Base-by-base conservation (phyloP, 2,797 vertebrate genomes). In the Scyliorhinus canicula region DNA sequence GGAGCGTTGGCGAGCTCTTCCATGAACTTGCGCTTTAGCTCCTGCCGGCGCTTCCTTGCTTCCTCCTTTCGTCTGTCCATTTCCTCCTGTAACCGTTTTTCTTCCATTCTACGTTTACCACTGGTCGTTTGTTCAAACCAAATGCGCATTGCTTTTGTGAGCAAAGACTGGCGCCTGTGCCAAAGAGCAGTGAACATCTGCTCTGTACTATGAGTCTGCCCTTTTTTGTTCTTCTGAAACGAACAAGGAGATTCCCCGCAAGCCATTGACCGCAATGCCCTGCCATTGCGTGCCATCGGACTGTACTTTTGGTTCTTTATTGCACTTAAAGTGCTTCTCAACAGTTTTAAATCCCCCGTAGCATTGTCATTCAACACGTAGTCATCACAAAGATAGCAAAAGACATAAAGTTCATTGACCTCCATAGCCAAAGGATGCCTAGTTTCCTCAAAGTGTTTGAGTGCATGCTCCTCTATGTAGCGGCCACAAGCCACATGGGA, bases 311-410 rank as follows among this genome's bases (percentile, higher is more conserved):
- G 98, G 95, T 97, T 97, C 88, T 97, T 97, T 82, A 99, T 98
- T 0, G 99, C 99, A 47, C 98, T 98, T 95, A 99, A 98, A 0
- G 99, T 98, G 95, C 98, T 99, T 95, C 99, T 97, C 95, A 99
- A 98, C 96, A 99, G 98, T 96, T 98, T 99, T 95, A 99, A 97
- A 96, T 99, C 99, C 0, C 99, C 99, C 96, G 99, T 99, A 0
- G 98, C 98, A 90, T 99, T 99, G 96, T 99, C 99, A 28, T 99
- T 99, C 95, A 99, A 98, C 93, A 99, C 99, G 47, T 99, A 99
- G 96, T 99, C 99, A 95, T 99, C 98, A 95, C 99, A 99, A 95
- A 98, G 98, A 95, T 99, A 99, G 95, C 99, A 99, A 96, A 99
- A 99, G 95, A 99, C 99, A 31, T 99, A 98, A 95, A 99, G 97